Base-by-base conservation (phyloP, 2,113 vertebrate species). In the Gymnorhina tibicen region DNA sequence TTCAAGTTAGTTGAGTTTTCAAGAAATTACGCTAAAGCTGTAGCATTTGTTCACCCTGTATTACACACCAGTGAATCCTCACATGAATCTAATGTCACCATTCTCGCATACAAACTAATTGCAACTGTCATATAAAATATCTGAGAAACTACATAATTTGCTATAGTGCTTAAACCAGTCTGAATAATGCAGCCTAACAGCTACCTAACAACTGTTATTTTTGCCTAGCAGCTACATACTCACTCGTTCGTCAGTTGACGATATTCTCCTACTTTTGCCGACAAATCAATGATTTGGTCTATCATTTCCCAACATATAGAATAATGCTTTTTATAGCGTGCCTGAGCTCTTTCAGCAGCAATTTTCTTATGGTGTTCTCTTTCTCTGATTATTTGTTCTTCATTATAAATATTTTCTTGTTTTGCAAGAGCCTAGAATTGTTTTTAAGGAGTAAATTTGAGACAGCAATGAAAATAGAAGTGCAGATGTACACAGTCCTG, bases 201-300 rank as follows among this genome's bases (percentile, higher is more conserved):
- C 27, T 68, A 73, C 13, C 9, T 35, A 73, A 44, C 4, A 79
- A 21, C 22, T 46, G 3, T 39, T 80, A 78, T 9, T 80, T 93
- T 78, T 81, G 20, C 35, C 39, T 77, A 33, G 42, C 16, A 53
- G 16, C 37, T 47, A 56, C n/a, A 55, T 64, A 98, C 98, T 85
- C 98, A 99, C 99, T 98, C 99, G 64, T 97, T 98, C 32, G 98
- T 99, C 91, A 99, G 80, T 23, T 98, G 92, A 49, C 97, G 98
- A 96, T 99, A 99, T 88, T 99, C 99, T 97, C 97, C 99, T 35
- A 97, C 89, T 97, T 98, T 99, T 60, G 98, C 98, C 17, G 98
- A 98, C 77, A 99, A 96, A 96, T 99, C 99, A 87, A 99, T 89
- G 5, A 99, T 98, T 75, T 99, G 98, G 64, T 97, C 84, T 82